phyloP scores from a whole-genome alignment of 2,797 vertebrate species.

The Lateolabrax maculatus region DNA sequence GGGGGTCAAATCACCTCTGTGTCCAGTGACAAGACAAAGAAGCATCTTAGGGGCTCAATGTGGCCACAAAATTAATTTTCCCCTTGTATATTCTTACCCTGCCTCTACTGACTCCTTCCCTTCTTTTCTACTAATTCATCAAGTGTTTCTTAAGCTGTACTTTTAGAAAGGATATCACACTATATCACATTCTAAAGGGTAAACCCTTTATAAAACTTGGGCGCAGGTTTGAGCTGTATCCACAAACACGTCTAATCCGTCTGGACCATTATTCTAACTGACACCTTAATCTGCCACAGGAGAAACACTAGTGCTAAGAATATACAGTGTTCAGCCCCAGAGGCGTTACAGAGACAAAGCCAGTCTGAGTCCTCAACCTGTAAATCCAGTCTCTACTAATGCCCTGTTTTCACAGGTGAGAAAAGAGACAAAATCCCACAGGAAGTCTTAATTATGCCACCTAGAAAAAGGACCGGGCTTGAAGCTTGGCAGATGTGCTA shows the following conservation, averaged over 20 bases:
- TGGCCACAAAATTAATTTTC: background rate
- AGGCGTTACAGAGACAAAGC: constrained; percentile 68
- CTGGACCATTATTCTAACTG: constrained; percentile 74
- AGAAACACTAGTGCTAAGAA: constrained; percentile 78
- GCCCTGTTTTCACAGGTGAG: constrained; percentile 73
- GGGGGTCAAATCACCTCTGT: background rate
- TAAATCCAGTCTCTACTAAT: constrained; percentile 78
- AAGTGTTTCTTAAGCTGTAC: background rate
- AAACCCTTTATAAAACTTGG: constrained; percentile 40
- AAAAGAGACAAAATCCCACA: constrained; percentile 70
- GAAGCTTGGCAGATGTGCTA: constrained; percentile 57
- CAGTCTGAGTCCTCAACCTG: constrained; percentile 73
- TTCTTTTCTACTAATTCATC: background rate
- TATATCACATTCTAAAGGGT: constrained; percentile 8
- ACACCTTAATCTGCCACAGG: constrained; percentile 79
- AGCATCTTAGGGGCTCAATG: background rate
- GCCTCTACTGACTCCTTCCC: background rate
- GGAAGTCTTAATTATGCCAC: constrained; percentile 72
- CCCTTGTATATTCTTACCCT: background rate
- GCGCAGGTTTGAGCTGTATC: constrained; percentile 44
- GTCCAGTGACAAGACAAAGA: constrained; percentile 1
- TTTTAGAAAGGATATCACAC: constrained; percentile 7
- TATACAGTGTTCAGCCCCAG: constrained; percentile 67
- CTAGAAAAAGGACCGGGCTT: constrained; percentile 60
- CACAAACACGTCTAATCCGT: constrained; percentile 56